These are phyloP conservation scores for Carettochelys insculpta DNA, from an alignment of 2,113 vertebrate genomes.

Conservation along the genomic window DNA sequence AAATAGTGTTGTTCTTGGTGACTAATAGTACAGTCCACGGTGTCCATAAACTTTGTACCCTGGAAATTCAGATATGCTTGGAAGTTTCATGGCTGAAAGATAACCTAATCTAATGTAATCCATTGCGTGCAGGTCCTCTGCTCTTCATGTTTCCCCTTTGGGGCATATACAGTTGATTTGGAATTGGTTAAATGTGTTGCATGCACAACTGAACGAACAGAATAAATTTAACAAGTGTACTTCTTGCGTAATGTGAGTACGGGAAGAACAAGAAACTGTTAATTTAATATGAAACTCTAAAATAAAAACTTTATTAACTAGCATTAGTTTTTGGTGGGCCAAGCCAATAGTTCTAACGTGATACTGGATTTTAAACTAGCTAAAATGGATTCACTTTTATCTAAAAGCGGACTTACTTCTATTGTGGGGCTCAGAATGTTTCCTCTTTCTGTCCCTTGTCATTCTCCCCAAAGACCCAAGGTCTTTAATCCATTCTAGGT, in stretches of 20 bases:
- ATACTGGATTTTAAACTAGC: neutral
- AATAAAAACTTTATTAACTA: neutral
- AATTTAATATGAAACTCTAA: neutral
- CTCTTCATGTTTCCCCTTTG: neutral
- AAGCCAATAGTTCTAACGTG: neutral
- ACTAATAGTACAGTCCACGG: too few relatives aligned
- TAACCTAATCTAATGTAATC: neutral
- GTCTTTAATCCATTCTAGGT: neutral
- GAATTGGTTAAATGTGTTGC: neutral
- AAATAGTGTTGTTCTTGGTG: too few relatives aligned
- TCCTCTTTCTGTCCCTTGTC: neutral
- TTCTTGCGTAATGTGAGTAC: neutral
- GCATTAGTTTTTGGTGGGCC: neutral
- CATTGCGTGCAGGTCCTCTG: fast-evolving
- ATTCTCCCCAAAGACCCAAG: neutral
- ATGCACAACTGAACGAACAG: too few relatives aligned
- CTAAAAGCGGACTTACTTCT: neutral
- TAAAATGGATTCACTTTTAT: neutral
- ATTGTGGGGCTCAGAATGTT: neutral
- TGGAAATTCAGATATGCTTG: too few relatives aligned
- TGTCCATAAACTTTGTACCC: too few relatives aligned
- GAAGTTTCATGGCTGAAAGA: too few relatives aligned
- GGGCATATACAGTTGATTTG: neutral
- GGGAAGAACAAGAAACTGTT: neutral
- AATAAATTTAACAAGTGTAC: neutral